Evolutionary conservation across 2,113 vertebrate species (phyloP).

Genomic region (Suncus etruscus): DNA sequence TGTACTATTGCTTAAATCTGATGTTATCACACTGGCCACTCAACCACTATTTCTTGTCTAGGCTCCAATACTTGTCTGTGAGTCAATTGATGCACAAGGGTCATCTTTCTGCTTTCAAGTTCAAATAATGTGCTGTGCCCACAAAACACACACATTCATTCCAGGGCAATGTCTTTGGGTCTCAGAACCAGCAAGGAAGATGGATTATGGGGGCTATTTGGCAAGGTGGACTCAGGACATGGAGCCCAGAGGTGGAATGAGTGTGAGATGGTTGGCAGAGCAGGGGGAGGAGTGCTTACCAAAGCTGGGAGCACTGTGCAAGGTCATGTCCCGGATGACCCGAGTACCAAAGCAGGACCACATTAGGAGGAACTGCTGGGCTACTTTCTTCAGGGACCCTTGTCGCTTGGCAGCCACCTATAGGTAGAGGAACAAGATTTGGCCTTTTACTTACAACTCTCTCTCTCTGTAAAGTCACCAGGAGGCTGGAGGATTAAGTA

Average conservation of each 20-base stretch:
- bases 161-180: not conserved
- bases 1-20: too few species aligned
- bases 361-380: conserved; percentile 99
- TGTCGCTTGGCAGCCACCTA: conserved; percentile 97
- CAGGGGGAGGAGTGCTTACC: conserved; percentile 89
- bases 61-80: too few species aligned
- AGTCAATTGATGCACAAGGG: not conserved
- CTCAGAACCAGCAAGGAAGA: not conserved
- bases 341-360: conserved; percentile 99
- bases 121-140: not conserved
- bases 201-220: not conserved
- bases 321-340: conserved; percentile 99
- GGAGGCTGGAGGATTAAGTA: not conserved
- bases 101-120: not conserved
- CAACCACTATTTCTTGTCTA: too few species aligned
- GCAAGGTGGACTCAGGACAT: not conserved
- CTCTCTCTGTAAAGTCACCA: conserved; percentile 7
- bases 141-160: not conserved
- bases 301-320: conserved; percentile 99
- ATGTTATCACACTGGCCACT: too few species aligned
- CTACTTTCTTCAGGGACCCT: conserved; percentile 96
- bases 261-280: not conserved
- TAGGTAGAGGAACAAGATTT: conserved; percentile 79
- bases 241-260: not conserved
- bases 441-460: not conserved